A percentile compares a stretch with the other conserved stretches of the same genome.
Evolutionary conservation across 2,113 vertebrate genomes (phyloP).

Genomic region (Pseudois nayaur): DNA sequence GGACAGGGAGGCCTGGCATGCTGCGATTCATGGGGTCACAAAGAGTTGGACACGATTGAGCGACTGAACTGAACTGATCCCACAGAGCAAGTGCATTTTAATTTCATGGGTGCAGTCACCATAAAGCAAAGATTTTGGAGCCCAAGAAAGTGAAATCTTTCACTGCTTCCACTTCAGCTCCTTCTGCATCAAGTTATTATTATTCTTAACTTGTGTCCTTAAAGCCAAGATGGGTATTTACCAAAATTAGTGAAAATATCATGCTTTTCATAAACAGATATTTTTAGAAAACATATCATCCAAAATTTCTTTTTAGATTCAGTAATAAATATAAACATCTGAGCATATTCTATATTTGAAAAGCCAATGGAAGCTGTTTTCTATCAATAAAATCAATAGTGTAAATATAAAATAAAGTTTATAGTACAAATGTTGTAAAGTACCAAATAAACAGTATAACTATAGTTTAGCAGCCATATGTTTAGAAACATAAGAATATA

Average conservation of each 20-base stretch:
- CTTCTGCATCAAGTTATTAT: not conserved
- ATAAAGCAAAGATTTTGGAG: too few species aligned
- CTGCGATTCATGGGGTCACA: too few species aligned
- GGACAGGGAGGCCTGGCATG: too few species aligned
- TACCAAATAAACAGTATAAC: not conserved
- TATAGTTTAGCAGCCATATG: not conserved
- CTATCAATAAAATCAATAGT: not conserved
- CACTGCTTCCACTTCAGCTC: too few species aligned
- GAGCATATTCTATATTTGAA: not conserved
- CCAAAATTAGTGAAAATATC: not conserved
- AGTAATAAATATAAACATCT: not conserved
- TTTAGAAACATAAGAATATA: not conserved
- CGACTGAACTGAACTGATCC: too few species aligned
- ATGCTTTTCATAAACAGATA: not conserved
- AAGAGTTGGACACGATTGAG: too few species aligned
- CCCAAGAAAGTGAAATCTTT: too few species aligned
- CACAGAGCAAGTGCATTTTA: too few species aligned
- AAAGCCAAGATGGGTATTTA: not conserved
- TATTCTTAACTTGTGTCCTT: not conserved
- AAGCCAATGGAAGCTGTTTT: not conserved
- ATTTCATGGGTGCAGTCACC: too few species aligned
- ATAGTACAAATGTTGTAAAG: not conserved
- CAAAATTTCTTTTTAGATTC: not conserved
- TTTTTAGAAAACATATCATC: not conserved
- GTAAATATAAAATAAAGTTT: not conserved